phyloP scores from a whole-genome alignment of 2,797 vertebrate species.

The Schizothorax lantsangensis region DNA sequence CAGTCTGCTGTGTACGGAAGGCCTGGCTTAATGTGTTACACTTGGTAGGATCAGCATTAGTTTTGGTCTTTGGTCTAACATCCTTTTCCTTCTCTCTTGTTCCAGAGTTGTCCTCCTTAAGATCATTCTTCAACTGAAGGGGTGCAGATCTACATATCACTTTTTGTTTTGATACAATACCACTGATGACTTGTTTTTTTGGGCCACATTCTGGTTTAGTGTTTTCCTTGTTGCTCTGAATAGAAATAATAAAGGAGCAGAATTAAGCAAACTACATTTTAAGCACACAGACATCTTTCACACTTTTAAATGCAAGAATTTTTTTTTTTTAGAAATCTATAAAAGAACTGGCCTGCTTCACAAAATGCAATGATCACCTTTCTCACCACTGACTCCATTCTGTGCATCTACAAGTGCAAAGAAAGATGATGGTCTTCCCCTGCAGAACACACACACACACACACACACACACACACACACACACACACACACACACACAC shows the following conservation, averaged over 20 bases:
- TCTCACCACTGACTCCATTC: conserved; percentile 48
- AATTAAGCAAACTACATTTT: not conserved
- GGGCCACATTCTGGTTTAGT: conserved; percentile 63
- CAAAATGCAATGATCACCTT: conserved; percentile 40
- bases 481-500: too few species aligned
- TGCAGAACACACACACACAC: not conserved
- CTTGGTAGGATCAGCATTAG: conserved; percentile 73
- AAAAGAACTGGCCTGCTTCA: not conserved
- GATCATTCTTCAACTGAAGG: conserved; percentile 63
- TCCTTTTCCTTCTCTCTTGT: conserved; percentile 40
- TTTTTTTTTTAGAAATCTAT: not conserved
- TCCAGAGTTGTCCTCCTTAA: conserved; percentile 49
- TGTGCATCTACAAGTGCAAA: not conserved
- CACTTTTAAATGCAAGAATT: not conserved
- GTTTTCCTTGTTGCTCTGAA: conserved; percentile 82
- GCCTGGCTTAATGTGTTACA: conserved; percentile 74
- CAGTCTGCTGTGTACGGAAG: conserved; percentile 74
- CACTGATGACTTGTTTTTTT: conserved; percentile 59
- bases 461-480: too few species aligned
- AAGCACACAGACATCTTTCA: not conserved
- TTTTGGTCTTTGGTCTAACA: conserved; percentile 34
- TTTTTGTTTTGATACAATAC: conserved; percentile 55
- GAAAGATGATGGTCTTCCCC: not conserved
- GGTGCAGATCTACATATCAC: conserved; percentile 30
- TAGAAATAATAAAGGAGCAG: not conserved